Evolutionary conservation across 1,140 invertebrate species (phyloP).

Genomic region (Geopemphigus sp.): DNA sequence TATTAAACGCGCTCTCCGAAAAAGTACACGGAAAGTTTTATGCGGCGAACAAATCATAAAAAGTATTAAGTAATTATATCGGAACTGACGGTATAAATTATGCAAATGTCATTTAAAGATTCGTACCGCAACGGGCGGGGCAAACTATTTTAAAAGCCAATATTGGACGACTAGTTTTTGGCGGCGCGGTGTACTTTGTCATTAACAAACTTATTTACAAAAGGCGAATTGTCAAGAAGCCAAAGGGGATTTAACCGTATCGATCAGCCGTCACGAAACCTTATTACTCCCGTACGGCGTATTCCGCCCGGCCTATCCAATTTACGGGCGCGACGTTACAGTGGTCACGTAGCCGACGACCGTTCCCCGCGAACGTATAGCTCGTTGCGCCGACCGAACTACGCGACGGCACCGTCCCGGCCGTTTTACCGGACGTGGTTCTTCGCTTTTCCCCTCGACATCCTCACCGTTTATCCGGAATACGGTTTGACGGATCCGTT

Average conservation of each 20-base stretch:
- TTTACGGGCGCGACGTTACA: too few relatives aligned
- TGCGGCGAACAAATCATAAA: background rate
- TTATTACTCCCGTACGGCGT: too few relatives aligned
- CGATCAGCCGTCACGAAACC: background rate
- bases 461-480: too few relatives aligned
- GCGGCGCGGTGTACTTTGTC: background rate
- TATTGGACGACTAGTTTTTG: background rate
- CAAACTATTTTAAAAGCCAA: slow-evolving; percentile 12
- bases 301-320: too few relatives aligned
- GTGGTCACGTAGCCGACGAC: too few relatives aligned
- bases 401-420: too few relatives aligned
- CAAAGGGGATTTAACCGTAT: slow-evolving; percentile 13
- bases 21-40: background rate
- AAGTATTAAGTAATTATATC: background rate
- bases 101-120: slow-evolving; percentile 28
- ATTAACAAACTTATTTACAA: slow-evolving; percentile 6
- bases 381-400: too few relatives aligned
- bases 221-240: background rate
- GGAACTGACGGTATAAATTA: background rate
- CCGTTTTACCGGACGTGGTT: too few relatives aligned
- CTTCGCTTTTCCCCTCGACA: too few relatives aligned
- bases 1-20: background rate
- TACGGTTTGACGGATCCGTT: too few relatives aligned
- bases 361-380: too few relatives aligned
- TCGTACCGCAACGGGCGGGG: background rate